A percentile compares a stretch with the other conserved stretches of the same genome.
phyloP scores from a whole-genome alignment of 2,113 vertebrate genomes.

The Bambusicola thoracicus region DNA sequence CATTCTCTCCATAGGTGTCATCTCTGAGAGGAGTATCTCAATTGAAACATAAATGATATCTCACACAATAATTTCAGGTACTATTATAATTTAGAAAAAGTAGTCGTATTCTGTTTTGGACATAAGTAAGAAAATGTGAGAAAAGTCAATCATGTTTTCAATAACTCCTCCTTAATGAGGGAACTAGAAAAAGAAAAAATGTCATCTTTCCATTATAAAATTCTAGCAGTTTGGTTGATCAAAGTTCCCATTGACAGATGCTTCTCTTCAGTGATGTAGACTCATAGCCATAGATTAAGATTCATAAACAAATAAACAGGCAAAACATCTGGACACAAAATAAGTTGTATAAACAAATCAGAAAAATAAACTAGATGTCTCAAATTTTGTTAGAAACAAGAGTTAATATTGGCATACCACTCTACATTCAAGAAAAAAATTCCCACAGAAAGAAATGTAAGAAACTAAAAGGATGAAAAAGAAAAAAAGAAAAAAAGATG shows the following conservation, averaged over 20 bases:
- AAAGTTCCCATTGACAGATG: not conserved
- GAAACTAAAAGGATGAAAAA: not conserved
- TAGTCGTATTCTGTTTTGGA: not conserved
- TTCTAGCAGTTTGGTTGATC: not conserved
- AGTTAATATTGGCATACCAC: not conserved
- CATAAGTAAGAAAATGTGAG: not conserved
- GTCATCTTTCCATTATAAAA: not conserved
- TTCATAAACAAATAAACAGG: not conserved
- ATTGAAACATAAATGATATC: not conserved
- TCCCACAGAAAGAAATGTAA: not conserved
- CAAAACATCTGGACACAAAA: not conserved
- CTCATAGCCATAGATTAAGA: not conserved
- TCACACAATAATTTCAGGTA: not conserved
- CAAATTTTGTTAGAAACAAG: not conserved
- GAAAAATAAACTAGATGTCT: not conserved
- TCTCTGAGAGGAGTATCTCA: not conserved
- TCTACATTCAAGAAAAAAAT: not conserved
- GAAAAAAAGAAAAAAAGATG: not conserved
- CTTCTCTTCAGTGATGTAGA: not conserved
- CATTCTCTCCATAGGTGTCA: not conserved
- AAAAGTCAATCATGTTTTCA: not conserved
- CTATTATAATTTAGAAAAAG: not conserved
- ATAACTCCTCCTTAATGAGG: not conserved
- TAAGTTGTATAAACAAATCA: not conserved
- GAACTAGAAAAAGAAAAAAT: accelerated